phyloP scores from a whole-genome alignment of 2,888 invertebrate species.

The Pheosia gnoma region DNA sequence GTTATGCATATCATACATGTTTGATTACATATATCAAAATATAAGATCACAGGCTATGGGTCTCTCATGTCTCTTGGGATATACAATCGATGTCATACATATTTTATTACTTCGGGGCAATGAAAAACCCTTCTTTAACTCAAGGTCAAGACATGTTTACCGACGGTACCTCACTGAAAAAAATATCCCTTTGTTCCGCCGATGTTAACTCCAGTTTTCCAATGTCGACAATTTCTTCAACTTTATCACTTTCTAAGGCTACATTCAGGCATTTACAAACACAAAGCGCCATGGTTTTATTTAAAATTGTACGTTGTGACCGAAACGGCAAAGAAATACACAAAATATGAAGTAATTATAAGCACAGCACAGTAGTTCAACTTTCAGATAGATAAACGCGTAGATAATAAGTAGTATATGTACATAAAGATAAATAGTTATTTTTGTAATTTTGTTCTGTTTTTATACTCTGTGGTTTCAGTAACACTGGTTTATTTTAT shows the following conservation, averaged over 20 bases:
- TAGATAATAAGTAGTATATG: constrained; percentile 35
- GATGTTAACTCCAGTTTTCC: constrained; percentile 83
- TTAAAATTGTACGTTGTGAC: constrained; percentile 43
- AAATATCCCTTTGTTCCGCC: constrained; percentile 85
- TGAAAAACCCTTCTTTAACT: constrained; percentile 56
- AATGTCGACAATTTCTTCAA: constrained; percentile 82
- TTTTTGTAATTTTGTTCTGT: too few species aligned
- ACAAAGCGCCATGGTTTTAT: constrained; percentile 79
- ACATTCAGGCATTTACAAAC: constrained; percentile 92
- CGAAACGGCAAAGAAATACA: constrained; percentile 65
- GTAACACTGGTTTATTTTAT: too few species aligned
- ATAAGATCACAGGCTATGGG: constrained; percentile 4
- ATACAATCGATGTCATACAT: constrained; percentile 23
- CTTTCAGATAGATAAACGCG: constrained; percentile 55
- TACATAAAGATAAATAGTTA: too few species aligned
- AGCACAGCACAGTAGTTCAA: constrained; percentile 39
- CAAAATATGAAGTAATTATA: constrained; percentile 59
- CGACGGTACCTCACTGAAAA: constrained; percentile 87
- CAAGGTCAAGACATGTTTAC: constrained; percentile 79
- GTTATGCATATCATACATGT: constrained; percentile 13
- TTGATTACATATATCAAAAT: constrained; percentile 23
- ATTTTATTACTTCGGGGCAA: constrained; percentile 26
- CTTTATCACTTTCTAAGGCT: constrained; percentile 85
- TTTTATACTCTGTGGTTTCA: too few species aligned
- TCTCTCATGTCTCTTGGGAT: constrained; percentile 10